Conservation (phyloP, 2,888 invertebrate species). For the Cerceris rybyensis region DNA sequence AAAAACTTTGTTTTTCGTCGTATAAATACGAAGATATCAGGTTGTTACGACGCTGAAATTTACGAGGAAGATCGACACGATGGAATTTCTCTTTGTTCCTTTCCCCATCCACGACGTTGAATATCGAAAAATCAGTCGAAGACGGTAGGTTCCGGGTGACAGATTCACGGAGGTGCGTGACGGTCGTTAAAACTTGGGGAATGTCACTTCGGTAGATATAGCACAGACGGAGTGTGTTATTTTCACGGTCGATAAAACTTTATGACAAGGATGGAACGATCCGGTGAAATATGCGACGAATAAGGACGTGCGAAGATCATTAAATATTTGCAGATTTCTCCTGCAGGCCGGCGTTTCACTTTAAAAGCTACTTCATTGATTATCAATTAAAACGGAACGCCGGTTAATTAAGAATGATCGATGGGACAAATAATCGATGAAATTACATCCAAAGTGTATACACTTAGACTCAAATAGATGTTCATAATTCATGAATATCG, state of each 20-base stretch:
- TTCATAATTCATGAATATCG: too few relatives aligned
- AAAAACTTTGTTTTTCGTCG: too few relatives aligned
- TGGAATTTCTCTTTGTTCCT: not conserved
- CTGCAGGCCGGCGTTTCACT: constrained; percentile 2
- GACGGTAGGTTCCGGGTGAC: constrained; percentile 29
- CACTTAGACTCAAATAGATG: too few relatives aligned
- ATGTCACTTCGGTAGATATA: constrained; percentile 53
- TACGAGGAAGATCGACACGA: not conserved
- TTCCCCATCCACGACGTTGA: not conserved
- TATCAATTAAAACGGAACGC: constrained; percentile 18
- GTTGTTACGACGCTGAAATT: not conserved
- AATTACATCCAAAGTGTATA: not conserved
- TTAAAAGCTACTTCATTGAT: constrained; percentile 8
- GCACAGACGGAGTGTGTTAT: constrained; percentile 56
- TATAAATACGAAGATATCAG: too few relatives aligned
- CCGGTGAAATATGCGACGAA: constrained; percentile 48
- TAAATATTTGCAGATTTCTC: constrained; percentile 33
- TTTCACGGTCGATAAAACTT: constrained; percentile 60
- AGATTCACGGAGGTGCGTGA: constrained; percentile 53
- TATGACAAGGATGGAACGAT: constrained; percentile 53
- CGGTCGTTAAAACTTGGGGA: constrained; percentile 58
- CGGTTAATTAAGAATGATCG: not conserved
- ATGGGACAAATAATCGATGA: not conserved
- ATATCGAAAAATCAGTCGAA: constrained; percentile 32
- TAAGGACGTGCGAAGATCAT: constrained; percentile 47